phyloP scores from a whole-genome alignment of 30 jellyfish, hydroid and myxozoan genomes.

The Pelagia noctiluca region DNA sequence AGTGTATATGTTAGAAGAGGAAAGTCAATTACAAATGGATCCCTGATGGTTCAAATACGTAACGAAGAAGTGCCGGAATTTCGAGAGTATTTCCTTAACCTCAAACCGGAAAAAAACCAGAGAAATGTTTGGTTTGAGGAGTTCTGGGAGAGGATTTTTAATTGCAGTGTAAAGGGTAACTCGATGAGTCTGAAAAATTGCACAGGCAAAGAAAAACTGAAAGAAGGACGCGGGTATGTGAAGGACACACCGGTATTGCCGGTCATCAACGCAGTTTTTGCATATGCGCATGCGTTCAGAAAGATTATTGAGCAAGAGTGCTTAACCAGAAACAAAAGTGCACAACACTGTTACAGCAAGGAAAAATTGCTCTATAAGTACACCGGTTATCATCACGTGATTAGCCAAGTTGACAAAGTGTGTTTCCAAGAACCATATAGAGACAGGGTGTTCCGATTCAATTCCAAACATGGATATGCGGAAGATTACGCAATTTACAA shows the following conservation, averaged over 20 bases:
- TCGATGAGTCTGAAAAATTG: conserved; percentile 7
- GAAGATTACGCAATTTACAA: conserved; percentile 63
- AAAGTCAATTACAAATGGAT: conserved; percentile 53
- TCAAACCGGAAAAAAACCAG: conserved; percentile 37
- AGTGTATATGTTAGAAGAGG: conserved; percentile 42
- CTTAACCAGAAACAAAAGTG: conserved; percentile 18
- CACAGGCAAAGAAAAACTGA: conserved; percentile 54
- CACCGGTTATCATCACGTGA: conserved; percentile 8
- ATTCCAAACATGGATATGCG: conserved; percentile 17
- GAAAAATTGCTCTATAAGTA: conserved; percentile 5
- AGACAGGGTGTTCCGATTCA: conserved; percentile 41
- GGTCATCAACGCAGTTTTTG: conserved; percentile 80
- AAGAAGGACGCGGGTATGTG: conserved; percentile 61
- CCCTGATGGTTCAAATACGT: conserved; percentile 67
- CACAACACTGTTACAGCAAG: not conserved
- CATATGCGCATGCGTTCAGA: conserved; percentile 69
- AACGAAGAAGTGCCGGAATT: conserved; percentile 53
- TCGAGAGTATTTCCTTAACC: conserved; percentile 52
- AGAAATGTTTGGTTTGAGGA: conserved; percentile 70
- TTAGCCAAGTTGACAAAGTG: not conserved
- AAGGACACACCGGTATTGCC: conserved; percentile 57
- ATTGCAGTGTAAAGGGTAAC: conserved; percentile 31
- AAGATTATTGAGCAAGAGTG: conserved; percentile 39
- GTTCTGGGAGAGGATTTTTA: conserved; percentile 72
- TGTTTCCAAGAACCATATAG: conserved; percentile 76